phyloP scores from a whole-genome alignment of 2,797 vertebrate species.

The Characodon lateralis region DNA sequence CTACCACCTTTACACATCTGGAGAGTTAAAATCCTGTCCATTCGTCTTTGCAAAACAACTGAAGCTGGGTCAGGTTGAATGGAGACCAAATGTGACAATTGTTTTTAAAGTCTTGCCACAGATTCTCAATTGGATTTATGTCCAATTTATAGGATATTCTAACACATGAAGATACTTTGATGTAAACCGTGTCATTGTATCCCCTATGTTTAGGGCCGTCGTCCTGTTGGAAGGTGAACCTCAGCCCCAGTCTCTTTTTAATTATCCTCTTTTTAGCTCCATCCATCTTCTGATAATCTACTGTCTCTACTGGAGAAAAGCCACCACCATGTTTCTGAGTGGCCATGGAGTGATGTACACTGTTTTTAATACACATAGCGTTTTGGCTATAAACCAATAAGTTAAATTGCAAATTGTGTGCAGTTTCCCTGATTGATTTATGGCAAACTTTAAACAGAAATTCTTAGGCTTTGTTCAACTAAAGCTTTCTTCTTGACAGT shows the following conservation, averaged over 20 bases:
- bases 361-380: background rate
- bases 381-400: background rate
- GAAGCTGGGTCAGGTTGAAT: background rate
- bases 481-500: background rate
- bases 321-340: background rate
- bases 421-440: background rate
- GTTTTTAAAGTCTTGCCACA: background rate
- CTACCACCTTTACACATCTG: background rate
- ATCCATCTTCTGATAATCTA: background rate
- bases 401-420: background rate
- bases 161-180: background rate
- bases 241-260: background rate
- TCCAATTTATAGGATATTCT: background rate
- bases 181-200: background rate
- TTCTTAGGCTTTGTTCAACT: background rate
- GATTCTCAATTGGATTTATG: background rate
- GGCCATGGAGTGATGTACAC: background rate
- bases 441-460: background rate
- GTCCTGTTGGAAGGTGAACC: background rate
- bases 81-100: background rate
- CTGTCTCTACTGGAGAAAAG: background rate
- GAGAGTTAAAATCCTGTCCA: background rate
- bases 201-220: background rate
- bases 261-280: background rate
- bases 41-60: background rate